A percentile compares a stretch with the other conserved stretches of the same genome.
These are phyloP conservation scores for Ladona fulva DNA, from an alignment of 1,140 invertebrate genomes.

Conservation along the genomic window DNA sequence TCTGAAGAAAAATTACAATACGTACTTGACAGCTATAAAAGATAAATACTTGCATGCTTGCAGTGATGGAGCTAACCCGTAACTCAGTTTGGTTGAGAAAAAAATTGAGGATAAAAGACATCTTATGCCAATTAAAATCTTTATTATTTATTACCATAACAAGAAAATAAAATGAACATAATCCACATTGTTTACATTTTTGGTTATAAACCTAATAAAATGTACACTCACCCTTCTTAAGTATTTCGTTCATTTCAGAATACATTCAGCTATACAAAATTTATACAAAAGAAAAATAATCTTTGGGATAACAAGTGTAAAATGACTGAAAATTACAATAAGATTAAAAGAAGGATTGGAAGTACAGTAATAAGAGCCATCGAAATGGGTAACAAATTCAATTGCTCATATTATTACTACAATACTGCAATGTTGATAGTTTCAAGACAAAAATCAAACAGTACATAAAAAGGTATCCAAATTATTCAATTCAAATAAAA, in stretches of 20 bases:
- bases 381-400: no score
- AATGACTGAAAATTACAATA: not conserved
- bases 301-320: slow-evolving; percentile 6
- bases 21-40: no score
- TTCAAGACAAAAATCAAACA: no score
- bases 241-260: not conserved
- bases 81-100: no score
- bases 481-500: no score
- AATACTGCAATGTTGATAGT: no score
- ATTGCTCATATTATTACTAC: no score
- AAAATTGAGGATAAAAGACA: no score
- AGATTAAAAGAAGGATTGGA: not conserved
- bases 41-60: no score
- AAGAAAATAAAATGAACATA: not conserved
- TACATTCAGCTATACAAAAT: not conserved
- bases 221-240: not conserved
- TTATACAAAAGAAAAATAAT: slow-evolving; percentile 1
- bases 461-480: no score
- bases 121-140: not conserved
- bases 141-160: slow-evolving; percentile 8
- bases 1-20: no score
- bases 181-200: not conserved
- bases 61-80: no score
- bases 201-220: not conserved
- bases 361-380: not conserved